Evolutionary conservation across 2,113 vertebrate genomes (phyloP).

Genomic region (Perognathus longimembris): DNA sequence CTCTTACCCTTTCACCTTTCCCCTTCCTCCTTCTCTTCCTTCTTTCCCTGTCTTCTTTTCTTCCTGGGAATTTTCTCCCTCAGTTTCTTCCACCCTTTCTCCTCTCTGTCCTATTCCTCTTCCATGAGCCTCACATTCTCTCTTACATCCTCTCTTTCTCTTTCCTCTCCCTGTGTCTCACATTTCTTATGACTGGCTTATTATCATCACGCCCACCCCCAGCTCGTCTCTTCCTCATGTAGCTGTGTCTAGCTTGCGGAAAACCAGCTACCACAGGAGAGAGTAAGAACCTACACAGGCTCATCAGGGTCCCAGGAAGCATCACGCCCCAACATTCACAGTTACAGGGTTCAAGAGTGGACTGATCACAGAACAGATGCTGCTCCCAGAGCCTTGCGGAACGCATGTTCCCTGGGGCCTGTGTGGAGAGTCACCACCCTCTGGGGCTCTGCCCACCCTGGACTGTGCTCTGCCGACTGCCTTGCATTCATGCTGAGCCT

Average conservation of each 20-base stretch:
- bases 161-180: no score
- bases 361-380: neutral
- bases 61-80: rapidly evolving
- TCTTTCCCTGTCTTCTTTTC: no score
- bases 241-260: neutral
- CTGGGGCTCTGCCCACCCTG: neutral
- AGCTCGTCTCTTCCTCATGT: neutral
- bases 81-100: no score
- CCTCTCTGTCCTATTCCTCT: no score
- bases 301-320: neutral
- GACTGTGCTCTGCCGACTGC: neutral
- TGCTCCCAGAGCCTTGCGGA: neutral
- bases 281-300: neutral
- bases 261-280: neutral
- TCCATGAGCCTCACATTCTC: neutral
- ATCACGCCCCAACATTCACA: neutral
- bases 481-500: neutral
- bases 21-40: neutral
- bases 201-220: neutral
- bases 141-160: no score
- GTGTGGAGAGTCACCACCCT: rapidly evolving
- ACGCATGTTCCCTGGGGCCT: neutral
- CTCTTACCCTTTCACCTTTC: neutral
- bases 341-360: no score
- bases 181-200: neutral